These are phyloP conservation scores for Drosophila setosimentum DNA, from an alignment of 2,888 invertebrate genomes.

Conservation along the genomic window DNA sequence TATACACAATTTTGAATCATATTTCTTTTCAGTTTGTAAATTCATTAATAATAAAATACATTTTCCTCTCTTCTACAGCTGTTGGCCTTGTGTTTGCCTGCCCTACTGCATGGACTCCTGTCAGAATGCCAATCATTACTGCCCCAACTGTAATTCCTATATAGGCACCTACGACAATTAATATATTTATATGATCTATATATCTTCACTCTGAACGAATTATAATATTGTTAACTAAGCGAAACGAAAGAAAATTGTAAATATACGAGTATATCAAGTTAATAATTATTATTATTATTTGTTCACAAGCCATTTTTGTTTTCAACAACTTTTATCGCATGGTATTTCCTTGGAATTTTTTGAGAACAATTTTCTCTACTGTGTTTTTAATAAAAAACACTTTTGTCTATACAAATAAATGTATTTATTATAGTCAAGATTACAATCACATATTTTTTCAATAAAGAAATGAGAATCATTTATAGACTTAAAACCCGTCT, in stretches of 20 bases:
- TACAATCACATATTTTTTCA: not conserved
- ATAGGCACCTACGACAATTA: slow-evolving; percentile 86
- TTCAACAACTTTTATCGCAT: not conserved
- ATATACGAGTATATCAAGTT: slow-evolving; percentile 24
- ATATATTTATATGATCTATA: not conserved
- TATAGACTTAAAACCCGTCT: not conserved
- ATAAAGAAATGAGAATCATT: not conserved
- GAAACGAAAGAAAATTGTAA: slow-evolving; percentile 34
- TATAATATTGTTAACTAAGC: slow-evolving; percentile 16
- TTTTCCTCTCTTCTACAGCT: slow-evolving; percentile 59
- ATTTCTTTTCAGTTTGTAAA: not conserved
- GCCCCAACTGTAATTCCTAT: slow-evolving; percentile 87
- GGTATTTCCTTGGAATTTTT: not conserved
- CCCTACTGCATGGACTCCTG: slow-evolving; percentile 88
- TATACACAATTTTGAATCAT: not conserved
- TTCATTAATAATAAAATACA: not conserved
- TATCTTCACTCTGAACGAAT: slow-evolving; percentile 23
- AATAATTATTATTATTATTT: slow-evolving; percentile 22
- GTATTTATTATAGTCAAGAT: not conserved
- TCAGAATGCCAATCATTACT: slow-evolving; percentile 87
- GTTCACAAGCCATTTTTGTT: not conserved
- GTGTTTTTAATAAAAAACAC: not conserved
- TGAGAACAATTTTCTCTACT: not conserved
- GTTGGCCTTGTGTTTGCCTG: slow-evolving; percentile 87
- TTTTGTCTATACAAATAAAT: not conserved